phyloP scores from a whole-genome alignment of 2,113 vertebrate genomes.

The Stegastes partitus region DNA sequence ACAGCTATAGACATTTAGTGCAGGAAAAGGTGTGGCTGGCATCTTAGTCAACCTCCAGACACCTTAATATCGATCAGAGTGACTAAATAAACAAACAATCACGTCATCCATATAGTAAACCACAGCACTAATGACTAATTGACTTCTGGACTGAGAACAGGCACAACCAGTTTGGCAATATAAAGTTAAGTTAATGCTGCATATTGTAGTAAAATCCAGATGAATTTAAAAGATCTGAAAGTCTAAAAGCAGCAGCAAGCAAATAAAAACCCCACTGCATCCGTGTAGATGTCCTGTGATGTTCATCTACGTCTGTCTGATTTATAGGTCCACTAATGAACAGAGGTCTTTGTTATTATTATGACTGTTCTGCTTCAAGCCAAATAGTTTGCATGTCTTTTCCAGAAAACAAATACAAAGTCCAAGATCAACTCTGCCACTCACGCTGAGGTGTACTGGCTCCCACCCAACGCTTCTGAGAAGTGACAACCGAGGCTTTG shows the following conservation, averaged over 20 bases:
- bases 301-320: no score
- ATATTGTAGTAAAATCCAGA: background rate
- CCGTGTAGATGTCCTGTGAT: no score
- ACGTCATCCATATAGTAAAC: background rate
- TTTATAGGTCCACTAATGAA: no score
- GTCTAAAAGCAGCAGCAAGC: background rate
- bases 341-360: no score
- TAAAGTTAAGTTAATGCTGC: background rate
- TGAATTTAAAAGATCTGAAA: background rate
- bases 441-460: constrained; percentile 4
- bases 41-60: background rate
- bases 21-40: constrained; percentile 1
- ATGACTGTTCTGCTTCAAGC: background rate
- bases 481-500: constrained; percentile 18
- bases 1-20: background rate
- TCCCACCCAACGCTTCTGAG: constrained; percentile 28
- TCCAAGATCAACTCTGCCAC: constrained; percentile 11
- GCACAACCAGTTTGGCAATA: constrained; percentile 10
- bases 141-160: background rate
- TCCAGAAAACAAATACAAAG: background rate
- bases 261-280: no score
- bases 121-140: background rate
- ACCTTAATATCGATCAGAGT: background rate
- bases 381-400: no score
- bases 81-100: constrained; percentile 6